Base-by-base conservation (phyloP, 1,140 invertebrate genomes). In the Telenomus remus region DNA sequence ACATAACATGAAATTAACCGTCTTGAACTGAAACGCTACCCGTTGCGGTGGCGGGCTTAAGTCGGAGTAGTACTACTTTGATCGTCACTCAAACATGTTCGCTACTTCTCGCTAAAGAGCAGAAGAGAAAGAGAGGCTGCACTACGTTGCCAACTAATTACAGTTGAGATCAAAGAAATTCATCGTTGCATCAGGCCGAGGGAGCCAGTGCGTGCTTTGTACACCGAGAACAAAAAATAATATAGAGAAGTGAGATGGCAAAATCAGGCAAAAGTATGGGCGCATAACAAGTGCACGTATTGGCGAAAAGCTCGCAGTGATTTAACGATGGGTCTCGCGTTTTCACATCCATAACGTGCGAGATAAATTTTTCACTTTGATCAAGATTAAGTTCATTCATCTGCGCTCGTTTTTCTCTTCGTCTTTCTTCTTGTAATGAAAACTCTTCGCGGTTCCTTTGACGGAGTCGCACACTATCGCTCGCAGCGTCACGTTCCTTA, bases 131-230 rank as follows among this genome's bases (percentile, higher is more conserved):
- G 47, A 56, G 68, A 54, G 72, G 44, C 43, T 64, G 68, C 39
- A 70, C 60, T 59, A 57, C 63, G 69, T 69, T 70, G 79, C 81
- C 84, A 86, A 87, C 84, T 87, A 87, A 86, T 87, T 87, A 87
- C 85, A 84, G 81, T 80, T 76, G 68, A 82, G 84, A 86, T 87
- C 86, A 87, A 87, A 87, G 86, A 86, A n/a, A 86, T 87, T 84
- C 84, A 82, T 82, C 83, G 82, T 81, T 82, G 69, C 72, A 78
- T 71, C 66, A 60, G n/a, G 80, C 60, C 69, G 54, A 78, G 66
- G 63, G 73, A 78, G 76, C 34, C 60, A 63, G 70, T 66, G 79
- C 76, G 42, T 71, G 60, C 60, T 72, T 72, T 72, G 51, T 54
- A 47, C 47, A 49, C 57, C 78, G 72, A 73, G 76, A 46, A 70